Percentiles rank a stretch among this genome's conserved stretches.
Evolutionary conservation across 2,888 invertebrate species (phyloP).

Genomic region (Dioctria linearis): DNA sequence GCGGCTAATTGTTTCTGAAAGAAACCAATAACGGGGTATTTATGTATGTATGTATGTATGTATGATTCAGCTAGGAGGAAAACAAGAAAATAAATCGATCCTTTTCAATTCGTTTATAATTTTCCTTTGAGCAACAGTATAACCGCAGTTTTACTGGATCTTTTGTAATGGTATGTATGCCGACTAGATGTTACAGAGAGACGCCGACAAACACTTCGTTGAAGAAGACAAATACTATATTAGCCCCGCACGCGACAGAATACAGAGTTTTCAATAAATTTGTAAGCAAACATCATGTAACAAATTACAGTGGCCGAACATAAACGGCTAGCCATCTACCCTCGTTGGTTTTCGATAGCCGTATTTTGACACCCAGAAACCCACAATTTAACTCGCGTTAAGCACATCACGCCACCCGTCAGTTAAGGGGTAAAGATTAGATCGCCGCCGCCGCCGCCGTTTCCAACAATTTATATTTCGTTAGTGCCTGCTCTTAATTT

Average conservation of each 20-base stretch:
- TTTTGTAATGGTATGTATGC: not conserved
- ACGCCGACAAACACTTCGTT: constrained; percentile 24
- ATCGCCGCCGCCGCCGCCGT: constrained; percentile 18
- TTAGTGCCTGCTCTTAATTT: not conserved
- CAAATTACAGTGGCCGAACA: constrained; percentile 12
- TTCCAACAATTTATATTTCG: constrained; percentile 32
- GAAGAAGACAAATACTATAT: constrained; percentile 10
- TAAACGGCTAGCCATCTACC: constrained; percentile 4
- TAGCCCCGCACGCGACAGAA: constrained; percentile 36
- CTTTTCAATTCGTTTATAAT: not conserved
- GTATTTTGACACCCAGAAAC: not conserved
- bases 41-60: too few species aligned
- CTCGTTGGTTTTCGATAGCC: not conserved
- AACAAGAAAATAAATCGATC: constrained; percentile 39
- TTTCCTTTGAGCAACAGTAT: not conserved
- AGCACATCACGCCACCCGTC: constrained; percentile 44
- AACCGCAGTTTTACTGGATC: not conserved
- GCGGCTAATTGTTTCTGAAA: constrained; percentile 47
- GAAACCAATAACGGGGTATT: constrained; percentile 27
- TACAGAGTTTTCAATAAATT: constrained; percentile 21
- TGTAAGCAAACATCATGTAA: constrained; percentile 16
- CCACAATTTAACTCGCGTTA: constrained; percentile 39
- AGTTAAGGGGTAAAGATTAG: constrained; percentile 44
- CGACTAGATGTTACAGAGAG: not conserved
- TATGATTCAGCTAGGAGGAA: not conserved